Evolutionary conservation across 2,797 vertebrate species (phyloP).

Genomic region (Channa striata): DNA sequence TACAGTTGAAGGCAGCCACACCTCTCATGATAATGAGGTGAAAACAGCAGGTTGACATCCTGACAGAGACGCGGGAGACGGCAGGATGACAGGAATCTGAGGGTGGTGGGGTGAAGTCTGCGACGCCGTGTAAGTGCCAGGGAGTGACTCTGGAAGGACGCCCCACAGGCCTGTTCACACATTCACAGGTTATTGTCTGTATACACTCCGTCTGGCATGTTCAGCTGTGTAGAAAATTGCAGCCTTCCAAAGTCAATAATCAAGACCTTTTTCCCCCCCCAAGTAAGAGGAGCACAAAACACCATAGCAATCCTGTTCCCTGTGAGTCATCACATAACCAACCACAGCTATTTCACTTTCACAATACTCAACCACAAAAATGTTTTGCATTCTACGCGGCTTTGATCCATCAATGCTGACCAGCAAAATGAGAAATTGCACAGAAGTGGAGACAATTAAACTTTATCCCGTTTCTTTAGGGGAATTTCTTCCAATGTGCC

Average conservation of each 20-base stretch:
- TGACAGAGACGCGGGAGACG: conserved; percentile 41
- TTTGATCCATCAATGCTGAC: conserved; percentile 44
- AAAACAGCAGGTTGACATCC: conserved; percentile 53
- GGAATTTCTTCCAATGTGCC: conserved; percentile 27
- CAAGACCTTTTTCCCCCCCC: conserved; percentile 52
- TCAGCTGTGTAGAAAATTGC: conserved; percentile 40
- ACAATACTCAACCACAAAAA: conserved; percentile 74
- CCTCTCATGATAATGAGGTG: conserved; percentile 51
- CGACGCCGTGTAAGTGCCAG: conserved; percentile 23
- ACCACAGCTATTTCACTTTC: conserved; percentile 83
- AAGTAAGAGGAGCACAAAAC: conserved; percentile 55
- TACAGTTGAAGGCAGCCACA: conserved; percentile 47
- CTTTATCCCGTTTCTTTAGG: conserved; percentile 15
- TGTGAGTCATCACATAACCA: conserved; percentile 76
- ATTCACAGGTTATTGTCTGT: conserved; percentile 15
- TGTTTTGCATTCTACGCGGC: conserved; percentile 19
- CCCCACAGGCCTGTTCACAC: conserved; percentile 34
- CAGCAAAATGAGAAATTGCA: conserved; percentile 2
- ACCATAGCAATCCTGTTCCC: conserved; percentile 51
- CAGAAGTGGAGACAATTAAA: conserved; percentile 5
- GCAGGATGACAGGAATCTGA: conserved; percentile 34
- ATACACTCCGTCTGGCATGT: conserved; percentile 30
- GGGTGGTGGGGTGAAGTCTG: conserved; percentile 50
- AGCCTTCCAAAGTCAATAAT: conserved; percentile 41
- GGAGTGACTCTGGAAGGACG: conserved; percentile 24